Percentiles rank a stretch among this genome's conserved stretches.
Conservation (phyloP, 1,140 invertebrate genomes). For the Dendrolimus punctatus region DNA sequence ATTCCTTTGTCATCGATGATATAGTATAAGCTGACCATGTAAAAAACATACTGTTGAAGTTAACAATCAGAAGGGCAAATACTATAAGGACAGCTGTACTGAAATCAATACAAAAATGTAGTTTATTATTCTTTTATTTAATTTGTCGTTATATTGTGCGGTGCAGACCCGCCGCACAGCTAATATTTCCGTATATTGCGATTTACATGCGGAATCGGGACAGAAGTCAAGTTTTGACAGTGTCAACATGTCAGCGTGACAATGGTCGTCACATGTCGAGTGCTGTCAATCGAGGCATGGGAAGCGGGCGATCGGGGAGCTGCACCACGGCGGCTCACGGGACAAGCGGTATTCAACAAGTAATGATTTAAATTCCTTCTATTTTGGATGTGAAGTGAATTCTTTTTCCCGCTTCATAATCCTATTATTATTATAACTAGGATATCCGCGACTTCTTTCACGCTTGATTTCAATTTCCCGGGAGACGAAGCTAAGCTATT, state of each 20-base stretch:
- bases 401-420: too few species aligned
- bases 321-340: conserved; percentile 14
- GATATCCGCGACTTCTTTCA: too few species aligned
- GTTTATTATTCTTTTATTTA: conserved; percentile 68
- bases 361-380: too few species aligned
- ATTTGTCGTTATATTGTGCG: conserved; percentile 63
- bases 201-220: conserved; percentile 64
- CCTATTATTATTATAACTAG: too few species aligned
- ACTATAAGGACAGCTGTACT: conserved; percentile 39
- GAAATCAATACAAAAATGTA: conserved; percentile 21
- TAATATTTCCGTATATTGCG: conserved; percentile 63
- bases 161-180: conserved; percentile 25
- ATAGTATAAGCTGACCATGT: too few species aligned
- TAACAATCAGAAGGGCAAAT: conserved; percentile 11
- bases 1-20: too few species aligned
- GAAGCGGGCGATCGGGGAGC: conserved; percentile 40
- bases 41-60: conserved; percentile 9
- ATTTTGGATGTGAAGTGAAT: too few species aligned
- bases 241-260: conserved; percentile 66
- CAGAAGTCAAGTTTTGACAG: conserved; percentile 66
- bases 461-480: too few species aligned
- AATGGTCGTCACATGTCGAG: conserved; percentile 64
- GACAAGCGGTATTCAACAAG: conserved; percentile 10
- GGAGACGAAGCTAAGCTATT: too few species aligned
- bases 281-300: conserved; percentile 62